Evolutionary conservation across 2,888 invertebrate species (phyloP).

Genomic region (Lepidochrysops patricia): DNA sequence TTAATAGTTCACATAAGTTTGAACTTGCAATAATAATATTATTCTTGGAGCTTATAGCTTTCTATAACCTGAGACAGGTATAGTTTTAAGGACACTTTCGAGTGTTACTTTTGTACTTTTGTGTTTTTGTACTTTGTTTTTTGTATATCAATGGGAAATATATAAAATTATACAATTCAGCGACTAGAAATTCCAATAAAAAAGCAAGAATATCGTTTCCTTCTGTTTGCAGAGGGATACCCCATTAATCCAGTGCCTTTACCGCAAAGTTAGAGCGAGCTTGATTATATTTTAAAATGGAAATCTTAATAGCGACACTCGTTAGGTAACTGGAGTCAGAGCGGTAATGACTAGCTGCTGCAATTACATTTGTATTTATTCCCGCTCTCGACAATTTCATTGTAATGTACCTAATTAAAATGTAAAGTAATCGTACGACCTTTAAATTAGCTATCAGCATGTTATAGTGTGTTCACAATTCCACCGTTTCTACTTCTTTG

Average conservation of each 20-base stretch:
- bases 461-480: no score
- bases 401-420: constrained; percentile 1
- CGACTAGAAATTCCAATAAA: not conserved
- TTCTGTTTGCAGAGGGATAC: not conserved
- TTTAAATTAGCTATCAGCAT: not conserved
- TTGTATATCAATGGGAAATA: no score
- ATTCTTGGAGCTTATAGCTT: no score
- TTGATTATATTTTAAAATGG: constrained; percentile 3
- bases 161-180: not conserved
- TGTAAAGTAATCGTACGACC: not conserved
- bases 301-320: constrained; percentile 3
- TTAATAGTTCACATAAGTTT: no score
- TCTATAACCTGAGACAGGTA: no score
- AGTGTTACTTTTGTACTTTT: no score
- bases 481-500: no score
- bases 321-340: constrained; percentile 1
- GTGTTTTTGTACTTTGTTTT: no score
- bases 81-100: no score
- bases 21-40: no score
- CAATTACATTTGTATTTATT: constrained; percentile 4
- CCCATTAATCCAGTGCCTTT: constrained; percentile 3
- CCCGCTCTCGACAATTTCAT: not conserved
- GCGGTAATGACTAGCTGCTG: constrained; percentile 1
- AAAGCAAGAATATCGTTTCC: not conserved
- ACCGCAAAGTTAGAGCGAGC: not conserved